phyloP scores from a whole-genome alignment of 2,888 invertebrate genomes.

The Acanthosepion lycidas region DNA sequence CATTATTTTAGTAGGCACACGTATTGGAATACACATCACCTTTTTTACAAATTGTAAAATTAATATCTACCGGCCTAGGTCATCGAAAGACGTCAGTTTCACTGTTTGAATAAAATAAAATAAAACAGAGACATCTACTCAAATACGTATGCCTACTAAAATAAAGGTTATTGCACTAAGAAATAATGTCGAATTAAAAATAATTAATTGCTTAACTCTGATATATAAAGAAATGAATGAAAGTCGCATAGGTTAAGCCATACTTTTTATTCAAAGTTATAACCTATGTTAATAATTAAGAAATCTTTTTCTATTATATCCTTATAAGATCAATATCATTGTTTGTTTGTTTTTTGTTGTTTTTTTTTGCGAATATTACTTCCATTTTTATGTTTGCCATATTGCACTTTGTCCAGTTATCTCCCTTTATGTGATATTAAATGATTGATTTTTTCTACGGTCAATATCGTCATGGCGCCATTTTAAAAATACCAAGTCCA shows the following conservation, averaged over 20 bases:
- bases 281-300: neutral
- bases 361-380: neutral
- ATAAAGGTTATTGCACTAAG: too few species aligned
- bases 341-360: neutral
- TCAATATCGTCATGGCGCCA: neutral
- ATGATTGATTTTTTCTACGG: neutral
- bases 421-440: neutral
- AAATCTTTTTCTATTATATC: neutral
- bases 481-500: neutral
- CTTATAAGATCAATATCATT: neutral
- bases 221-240: too few species aligned
- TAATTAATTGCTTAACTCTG: neutral
- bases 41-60: too few species aligned
- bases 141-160: too few species aligned
- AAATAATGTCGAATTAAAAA: too few species aligned
- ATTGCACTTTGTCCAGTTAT: neutral
- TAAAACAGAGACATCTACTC: too few species aligned
- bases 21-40: neutral
- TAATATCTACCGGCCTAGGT: too few species aligned
- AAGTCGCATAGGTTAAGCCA: neutral
- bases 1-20: neutral
- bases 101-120: too few species aligned
- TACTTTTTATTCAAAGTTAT: neutral
- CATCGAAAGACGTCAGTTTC: too few species aligned
- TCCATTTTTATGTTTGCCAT: neutral